phyloP scores from a whole-genome alignment of 2,888 invertebrate species.

The Amphimallon solstitiale region DNA sequence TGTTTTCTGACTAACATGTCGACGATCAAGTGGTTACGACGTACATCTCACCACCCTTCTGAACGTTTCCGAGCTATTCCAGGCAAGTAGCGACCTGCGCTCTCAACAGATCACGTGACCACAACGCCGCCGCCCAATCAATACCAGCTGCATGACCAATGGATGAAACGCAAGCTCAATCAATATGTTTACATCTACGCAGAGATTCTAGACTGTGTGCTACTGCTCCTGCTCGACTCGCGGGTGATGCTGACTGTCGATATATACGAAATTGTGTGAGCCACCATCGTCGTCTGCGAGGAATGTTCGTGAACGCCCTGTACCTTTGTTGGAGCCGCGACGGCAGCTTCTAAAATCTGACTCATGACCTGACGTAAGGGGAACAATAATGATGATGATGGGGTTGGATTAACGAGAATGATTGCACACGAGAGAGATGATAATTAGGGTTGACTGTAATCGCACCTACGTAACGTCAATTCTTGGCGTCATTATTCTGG shows the following conservation, averaged over 20 bases:
- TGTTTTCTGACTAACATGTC: conserved; percentile 19
- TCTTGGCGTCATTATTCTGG: too few species aligned
- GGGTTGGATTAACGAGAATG: not conserved
- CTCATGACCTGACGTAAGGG: conserved; percentile 25
- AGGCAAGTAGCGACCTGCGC: conserved; percentile 41
- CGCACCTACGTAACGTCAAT: not conserved
- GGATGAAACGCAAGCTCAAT: conserved; percentile 45
- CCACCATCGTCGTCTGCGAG: not conserved
- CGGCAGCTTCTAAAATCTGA: not conserved
- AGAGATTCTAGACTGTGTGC: conserved; percentile 13
- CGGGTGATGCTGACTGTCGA: not conserved
- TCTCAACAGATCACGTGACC: conserved; percentile 48
- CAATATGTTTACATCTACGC: conserved; percentile 47
- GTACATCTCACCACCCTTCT: conserved; percentile 19
- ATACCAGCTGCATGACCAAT: conserved; percentile 48
- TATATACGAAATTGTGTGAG: not conserved
- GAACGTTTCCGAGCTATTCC: not conserved
- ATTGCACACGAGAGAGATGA: not conserved
- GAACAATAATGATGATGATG: not conserved
- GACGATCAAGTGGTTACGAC: conserved; percentile 10
- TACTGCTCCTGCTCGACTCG: not conserved
- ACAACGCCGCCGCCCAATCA: conserved; percentile 44
- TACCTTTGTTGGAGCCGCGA: not conserved
- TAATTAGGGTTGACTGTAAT: not conserved
- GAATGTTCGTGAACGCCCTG: not conserved